Conservation (phyloP, 2,113 vertebrate genomes). For the Cephalopterus ornatus region DNA sequence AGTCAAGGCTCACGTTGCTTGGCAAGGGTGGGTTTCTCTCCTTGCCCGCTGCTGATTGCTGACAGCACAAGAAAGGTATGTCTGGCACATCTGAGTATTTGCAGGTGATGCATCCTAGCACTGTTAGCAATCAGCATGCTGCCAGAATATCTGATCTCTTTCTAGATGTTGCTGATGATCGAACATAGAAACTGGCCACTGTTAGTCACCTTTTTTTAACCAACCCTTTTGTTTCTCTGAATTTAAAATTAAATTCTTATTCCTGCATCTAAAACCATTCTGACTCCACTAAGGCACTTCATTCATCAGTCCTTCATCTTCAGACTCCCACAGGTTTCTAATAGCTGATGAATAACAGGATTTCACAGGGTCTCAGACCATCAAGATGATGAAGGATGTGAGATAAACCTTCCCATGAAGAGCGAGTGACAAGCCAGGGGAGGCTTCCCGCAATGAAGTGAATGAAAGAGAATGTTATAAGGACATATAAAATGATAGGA, state of each 20-base stretch:
- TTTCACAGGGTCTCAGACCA: background rate
- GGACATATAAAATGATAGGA: background rate
- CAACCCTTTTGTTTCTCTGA: background rate
- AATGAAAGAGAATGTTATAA: background rate
- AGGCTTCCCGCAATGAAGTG: background rate
- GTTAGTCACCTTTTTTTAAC: background rate
- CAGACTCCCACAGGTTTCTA: background rate
- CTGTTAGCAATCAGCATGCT: background rate
- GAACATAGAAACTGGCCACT: background rate
- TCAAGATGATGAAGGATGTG: background rate
- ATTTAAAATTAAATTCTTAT: background rate
- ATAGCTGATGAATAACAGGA: background rate
- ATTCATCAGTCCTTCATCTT: background rate
- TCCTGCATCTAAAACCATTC: background rate
- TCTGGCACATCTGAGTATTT: background rate
- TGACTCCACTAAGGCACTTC: background rate
- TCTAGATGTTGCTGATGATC: background rate
- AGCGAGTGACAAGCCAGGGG: background rate
- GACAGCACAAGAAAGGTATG: background rate
- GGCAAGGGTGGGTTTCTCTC: background rate
- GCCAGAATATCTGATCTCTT: background rate
- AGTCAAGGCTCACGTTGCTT: background rate
- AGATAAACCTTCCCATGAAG: background rate
- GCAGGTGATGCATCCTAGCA: background rate
- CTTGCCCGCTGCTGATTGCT: background rate